Evolutionary conservation across 2,797 vertebrate genomes (phyloP).

Genomic region (Petrocephalus sullivani): DNA sequence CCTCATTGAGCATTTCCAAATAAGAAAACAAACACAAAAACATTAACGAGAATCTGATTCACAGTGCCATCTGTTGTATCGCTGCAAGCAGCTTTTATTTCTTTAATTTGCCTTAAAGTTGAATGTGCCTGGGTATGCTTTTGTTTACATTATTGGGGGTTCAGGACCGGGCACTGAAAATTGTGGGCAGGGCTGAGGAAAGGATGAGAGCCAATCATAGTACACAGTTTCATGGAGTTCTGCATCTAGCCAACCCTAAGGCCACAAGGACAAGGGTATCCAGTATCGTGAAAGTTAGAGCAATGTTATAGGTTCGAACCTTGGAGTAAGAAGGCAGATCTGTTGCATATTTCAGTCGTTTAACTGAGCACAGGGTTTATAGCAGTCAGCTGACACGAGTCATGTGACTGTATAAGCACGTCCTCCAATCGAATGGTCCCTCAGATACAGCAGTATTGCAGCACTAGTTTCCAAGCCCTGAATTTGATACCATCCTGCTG

Average conservation of each 20-base stretch:
- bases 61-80: constrained; percentile 26
- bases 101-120: constrained; percentile 77
- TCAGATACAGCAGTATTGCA: not conserved
- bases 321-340: not conserved
- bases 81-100: constrained; percentile 63
- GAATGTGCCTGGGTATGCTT: constrained; percentile 23
- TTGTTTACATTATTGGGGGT: not conserved
- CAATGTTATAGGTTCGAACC: not conserved
- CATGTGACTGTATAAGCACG: not conserved
- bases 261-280: not conserved
- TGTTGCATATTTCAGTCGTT: not conserved
- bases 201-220: not conserved
- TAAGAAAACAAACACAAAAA: not conserved
- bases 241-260: not conserved
- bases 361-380: not conserved
- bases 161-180: not conserved
- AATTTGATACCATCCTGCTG: not conserved
- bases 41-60: not conserved
- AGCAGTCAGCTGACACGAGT: not conserved
- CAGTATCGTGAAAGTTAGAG: not conserved
- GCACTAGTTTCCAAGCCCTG: not conserved
- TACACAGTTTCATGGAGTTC: not conserved
- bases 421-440: not conserved
- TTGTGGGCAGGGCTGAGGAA: not conserved
- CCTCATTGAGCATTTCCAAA: constrained; percentile 5